Evolutionary conservation across 2,888 invertebrate species (phyloP).

Genomic region (Eristalis arbustorum): DNA sequence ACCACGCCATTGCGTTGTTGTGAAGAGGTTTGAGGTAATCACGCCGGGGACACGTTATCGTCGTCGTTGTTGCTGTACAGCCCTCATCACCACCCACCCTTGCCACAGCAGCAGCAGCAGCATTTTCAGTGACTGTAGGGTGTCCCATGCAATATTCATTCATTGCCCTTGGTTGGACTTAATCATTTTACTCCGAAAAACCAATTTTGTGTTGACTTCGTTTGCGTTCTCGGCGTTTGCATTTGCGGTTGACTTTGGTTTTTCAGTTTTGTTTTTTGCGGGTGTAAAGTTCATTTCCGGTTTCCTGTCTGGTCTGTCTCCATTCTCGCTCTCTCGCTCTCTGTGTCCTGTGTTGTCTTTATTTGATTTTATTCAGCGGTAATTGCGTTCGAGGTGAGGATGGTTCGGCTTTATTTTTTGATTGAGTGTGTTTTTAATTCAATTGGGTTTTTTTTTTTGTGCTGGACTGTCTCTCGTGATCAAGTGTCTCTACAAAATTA

Average conservation of each 20-base stretch:
- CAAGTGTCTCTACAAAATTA: too few relatives aligned
- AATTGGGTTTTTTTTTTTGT: too few relatives aligned
- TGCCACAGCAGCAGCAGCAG: too few relatives aligned
- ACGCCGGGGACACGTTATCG: conserved; percentile 10
- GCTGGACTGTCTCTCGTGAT: too few relatives aligned
- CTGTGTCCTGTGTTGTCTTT: neutral
- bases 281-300: conserved; percentile 13
- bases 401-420: neutral
- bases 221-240: conserved; percentile 16
- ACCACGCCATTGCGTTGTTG: conserved; percentile 16
- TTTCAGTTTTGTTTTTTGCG: conserved; percentile 2
- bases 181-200: conserved; percentile 18
- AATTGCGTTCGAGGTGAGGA: conserved; percentile 10
- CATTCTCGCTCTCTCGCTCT: neutral
- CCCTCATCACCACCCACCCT: neutral
- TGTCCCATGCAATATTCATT: conserved; percentile 20
- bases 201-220: conserved; percentile 35
- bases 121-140: neutral
- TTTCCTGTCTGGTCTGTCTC: neutral
- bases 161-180: conserved; percentile 6
- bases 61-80: conserved; percentile 12
- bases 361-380: conserved; percentile 14
- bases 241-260: neutral
- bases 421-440: too few relatives aligned
- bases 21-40: conserved; percentile 10